These are phyloP conservation scores for Pogoniulus pusillus DNA, from an alignment of 2,797 vertebrate species.

Conservation along the genomic window DNA sequence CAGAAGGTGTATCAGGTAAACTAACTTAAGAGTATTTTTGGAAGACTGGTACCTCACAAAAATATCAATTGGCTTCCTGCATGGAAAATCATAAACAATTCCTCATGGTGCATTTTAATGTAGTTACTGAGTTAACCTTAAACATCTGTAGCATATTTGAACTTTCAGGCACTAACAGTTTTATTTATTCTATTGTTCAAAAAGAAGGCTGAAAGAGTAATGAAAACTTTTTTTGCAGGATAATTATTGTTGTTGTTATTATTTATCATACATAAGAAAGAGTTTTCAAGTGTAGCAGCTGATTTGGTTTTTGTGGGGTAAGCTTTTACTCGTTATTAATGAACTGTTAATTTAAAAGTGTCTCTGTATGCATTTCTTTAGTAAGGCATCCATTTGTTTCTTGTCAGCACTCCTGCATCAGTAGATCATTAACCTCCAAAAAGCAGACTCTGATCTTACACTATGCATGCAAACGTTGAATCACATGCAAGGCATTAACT, in stretches of 20 bases:
- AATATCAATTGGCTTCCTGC: constrained; percentile 53
- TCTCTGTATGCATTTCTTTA: constrained; percentile 15
- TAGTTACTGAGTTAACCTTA: constrained; percentile 33
- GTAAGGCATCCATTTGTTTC: background rate
- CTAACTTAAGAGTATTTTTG: constrained; percentile 65
- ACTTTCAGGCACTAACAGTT: constrained; percentile 15
- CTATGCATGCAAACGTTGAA: constrained; percentile 42
- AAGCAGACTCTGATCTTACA: background rate
- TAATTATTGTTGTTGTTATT: background rate
- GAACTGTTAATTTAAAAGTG: constrained; percentile 18
- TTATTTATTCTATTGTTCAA: constrained; percentile 61
- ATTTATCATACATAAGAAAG: constrained; percentile 17
- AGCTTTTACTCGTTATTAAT: constrained; percentile 17
- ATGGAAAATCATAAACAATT: constrained; percentile 26
- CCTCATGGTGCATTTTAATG: constrained; percentile 40
- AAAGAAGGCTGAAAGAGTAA: constrained; percentile 16
- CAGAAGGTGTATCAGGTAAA: constrained; percentile 64
- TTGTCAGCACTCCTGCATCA: background rate
- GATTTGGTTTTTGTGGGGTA: constrained; percentile 60
- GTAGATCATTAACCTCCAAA: background rate
- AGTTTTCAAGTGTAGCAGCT: constrained; percentile 42
- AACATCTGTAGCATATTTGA: constrained; percentile 46
- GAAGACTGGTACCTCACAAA: constrained; percentile 67
- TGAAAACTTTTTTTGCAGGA: constrained; percentile 6
- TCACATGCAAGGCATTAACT: constrained; percentile 2